Base-by-base conservation (phyloP, 2,888 invertebrate species). In the Tolmerus cingulatus region DNA sequence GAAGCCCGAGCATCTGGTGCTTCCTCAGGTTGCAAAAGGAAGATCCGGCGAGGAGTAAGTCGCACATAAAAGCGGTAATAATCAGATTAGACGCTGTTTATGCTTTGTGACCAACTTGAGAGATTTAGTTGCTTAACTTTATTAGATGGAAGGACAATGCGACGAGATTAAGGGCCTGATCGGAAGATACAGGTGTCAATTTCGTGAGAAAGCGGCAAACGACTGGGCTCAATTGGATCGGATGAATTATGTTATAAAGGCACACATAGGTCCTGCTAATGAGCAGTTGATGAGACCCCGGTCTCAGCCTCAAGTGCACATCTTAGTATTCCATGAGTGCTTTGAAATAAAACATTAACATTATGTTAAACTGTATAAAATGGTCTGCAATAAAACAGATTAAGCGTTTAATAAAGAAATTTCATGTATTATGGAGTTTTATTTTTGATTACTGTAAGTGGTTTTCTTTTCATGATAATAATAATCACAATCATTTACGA, bases 111-210 rank as follows among this genome's bases (percentile, higher is more conserved):
- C 84, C 84, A 74, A 37, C 84, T 40, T 84, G 40, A 66, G 66
- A 84, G 84, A 84, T 84, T 84, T 84, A 84, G 84, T 84, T 84
- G 84, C 84, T 84, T 30, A 43, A 57, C 84, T 66, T 84, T 74
- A 66, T 84, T 84, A 37, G 84, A 84, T 84, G 84, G 84, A 84
- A 84, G 84, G 84, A 84, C 84, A 84, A 84, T 84, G 74, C 66
- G 40, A 23, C 37, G 40, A 57, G 84, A 84, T 84, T 84, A 84
- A 84, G 74, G 16, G 66, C 14, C 84, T 30, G 84, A 84, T 84
- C 84, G n/a, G n/a, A 8, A 84, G 84, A 84, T 84, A 84, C 84
- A 84, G 84, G 84, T 84, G 84, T 84, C 84, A 84, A 51, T 57
- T 74, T 27, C 84, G 84, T 84, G 84, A 84, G 84, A 84, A 84